A percentile compares a stretch with the other conserved stretches of the same genome.
Evolutionary conservation across 2,797 vertebrate species (phyloP).

Genomic region (Enoplosus armatus): DNA sequence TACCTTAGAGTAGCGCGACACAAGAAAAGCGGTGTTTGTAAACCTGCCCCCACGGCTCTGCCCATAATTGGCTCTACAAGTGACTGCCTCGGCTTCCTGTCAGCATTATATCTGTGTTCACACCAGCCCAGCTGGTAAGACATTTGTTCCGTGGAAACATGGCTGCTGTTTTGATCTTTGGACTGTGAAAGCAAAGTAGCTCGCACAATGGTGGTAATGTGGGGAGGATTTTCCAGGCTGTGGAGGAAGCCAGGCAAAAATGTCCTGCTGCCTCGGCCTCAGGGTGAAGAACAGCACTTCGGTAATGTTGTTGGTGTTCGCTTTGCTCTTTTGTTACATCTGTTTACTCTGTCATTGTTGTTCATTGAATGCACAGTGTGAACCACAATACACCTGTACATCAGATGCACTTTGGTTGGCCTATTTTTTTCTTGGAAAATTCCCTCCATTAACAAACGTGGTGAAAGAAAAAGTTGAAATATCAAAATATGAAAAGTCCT

Average conservation of each 20-base stretch:
- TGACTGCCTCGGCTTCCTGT: conserved; percentile 88
- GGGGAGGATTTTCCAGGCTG: conserved; percentile 79
- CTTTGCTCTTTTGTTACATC: conserved; percentile 51
- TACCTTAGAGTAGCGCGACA: conserved; percentile 82
- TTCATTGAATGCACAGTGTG: conserved; percentile 13
- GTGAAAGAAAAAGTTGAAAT: conserved; percentile 1
- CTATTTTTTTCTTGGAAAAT: background rate
- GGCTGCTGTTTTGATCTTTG: conserved; percentile 88
- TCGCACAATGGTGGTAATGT: conserved; percentile 82
- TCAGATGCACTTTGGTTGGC: background rate
- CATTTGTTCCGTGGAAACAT: conserved; percentile 86
- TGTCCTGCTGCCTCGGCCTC: conserved; percentile 65
- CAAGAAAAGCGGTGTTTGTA: conserved; percentile 87
- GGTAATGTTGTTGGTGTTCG: conserved; percentile 39
- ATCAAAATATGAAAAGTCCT: background rate
- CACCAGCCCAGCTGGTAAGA: conserved; percentile 82
- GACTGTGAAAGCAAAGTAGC: conserved; percentile 86
- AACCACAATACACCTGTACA: conserved; percentile 37
- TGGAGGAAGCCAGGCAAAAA: conserved; percentile 74
- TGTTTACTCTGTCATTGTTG: conserved; percentile 47
- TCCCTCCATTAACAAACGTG: background rate
- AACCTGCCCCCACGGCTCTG: conserved; percentile 83
- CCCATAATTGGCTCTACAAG: conserved; percentile 85
- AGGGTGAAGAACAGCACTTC: conserved; percentile 45
- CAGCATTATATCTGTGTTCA: conserved; percentile 88